Base-by-base conservation (phyloP, 2,888 invertebrate genomes). In the Pandemis heparana region DNA sequence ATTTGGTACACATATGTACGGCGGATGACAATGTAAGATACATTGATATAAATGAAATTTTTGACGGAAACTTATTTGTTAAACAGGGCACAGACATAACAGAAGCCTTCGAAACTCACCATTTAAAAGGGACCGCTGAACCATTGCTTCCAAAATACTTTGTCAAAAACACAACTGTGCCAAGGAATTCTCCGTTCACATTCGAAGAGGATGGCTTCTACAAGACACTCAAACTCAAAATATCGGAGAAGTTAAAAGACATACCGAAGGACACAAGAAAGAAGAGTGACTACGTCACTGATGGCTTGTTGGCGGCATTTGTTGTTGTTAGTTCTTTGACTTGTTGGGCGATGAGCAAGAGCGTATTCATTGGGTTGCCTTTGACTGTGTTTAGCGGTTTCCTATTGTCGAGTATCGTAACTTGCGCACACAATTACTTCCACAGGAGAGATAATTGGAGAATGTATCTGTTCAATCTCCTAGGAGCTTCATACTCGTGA, bases 201-300 rank as follows among this genome's bases (percentile, higher is more conserved):
- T 97, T 98, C 82, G 90, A 96, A 71, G 95, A 96, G 8, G 94
- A 97, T 80, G 97, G 97, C 0, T 98, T 98, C 85, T 98, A 97
- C 82, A 95, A 92, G 78, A 97, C 96, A 0, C 91, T 98, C 8
- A 97, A 97, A 82, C 82, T 87, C 5, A 95, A 96, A 78, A 95
- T 96, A 0, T 81, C 89, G 14, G 89, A 92, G 0, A 94, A 95
- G 78, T 78, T 96, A 0, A 94, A 95, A 77, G 92, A 94, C 0
- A 87, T 97, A 83, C 94, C 92, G 0, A 79, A 84, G 43, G 85
- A 87, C 8, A 75, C 78, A 5, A 85, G 89, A 43, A 87, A 79
- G 48, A 89, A 88, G 75, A 94, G 92, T 77, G 90, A 93, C 79
- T 70, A 81, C 1, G 75, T 92, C 0, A 86, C 88, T 0, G 90